Evolutionary conservation across 2,113 vertebrate species (phyloP).

Genomic region (Nesospiza acunhae): DNA sequence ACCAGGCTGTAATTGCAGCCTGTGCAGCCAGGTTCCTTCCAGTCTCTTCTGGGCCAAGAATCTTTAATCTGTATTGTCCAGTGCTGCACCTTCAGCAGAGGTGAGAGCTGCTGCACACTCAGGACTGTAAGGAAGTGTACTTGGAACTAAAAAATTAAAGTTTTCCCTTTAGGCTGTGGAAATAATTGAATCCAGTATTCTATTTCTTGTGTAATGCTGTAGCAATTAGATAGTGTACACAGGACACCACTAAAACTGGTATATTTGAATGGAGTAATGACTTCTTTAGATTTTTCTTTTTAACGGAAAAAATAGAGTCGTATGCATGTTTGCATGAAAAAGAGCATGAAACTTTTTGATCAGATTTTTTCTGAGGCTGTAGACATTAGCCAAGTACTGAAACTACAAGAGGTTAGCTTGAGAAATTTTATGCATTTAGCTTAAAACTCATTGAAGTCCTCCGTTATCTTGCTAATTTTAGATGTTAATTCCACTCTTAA

Average conservation of each 20-base stretch:
- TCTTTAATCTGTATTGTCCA: not conserved
- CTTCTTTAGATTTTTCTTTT: not conserved
- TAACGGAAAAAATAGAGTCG: not conserved
- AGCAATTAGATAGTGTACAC: not conserved
- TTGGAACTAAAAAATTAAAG: not conserved
- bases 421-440: not conserved
- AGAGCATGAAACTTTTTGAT: not conserved
- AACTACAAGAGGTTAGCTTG: not conserved
- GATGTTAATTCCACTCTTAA: not conserved
- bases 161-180: not conserved
- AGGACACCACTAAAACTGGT: not conserved
- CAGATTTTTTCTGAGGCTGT: not conserved
- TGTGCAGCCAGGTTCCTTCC: not conserved
- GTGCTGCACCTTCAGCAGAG: not conserved
- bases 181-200: not conserved
- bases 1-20: not conserved
- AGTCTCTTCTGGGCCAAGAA: not conserved
- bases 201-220: not conserved
- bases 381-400: not conserved
- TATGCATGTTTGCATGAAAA: not conserved
- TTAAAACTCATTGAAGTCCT: not conserved
- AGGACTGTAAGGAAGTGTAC: rapidly evolving
- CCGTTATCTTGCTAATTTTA: not conserved
- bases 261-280: not conserved
- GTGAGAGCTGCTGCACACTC: not conserved